These are phyloP conservation scores for Pimpla rufipes DNA, from an alignment of 2,888 invertebrate species.

Conservation along the genomic window DNA sequence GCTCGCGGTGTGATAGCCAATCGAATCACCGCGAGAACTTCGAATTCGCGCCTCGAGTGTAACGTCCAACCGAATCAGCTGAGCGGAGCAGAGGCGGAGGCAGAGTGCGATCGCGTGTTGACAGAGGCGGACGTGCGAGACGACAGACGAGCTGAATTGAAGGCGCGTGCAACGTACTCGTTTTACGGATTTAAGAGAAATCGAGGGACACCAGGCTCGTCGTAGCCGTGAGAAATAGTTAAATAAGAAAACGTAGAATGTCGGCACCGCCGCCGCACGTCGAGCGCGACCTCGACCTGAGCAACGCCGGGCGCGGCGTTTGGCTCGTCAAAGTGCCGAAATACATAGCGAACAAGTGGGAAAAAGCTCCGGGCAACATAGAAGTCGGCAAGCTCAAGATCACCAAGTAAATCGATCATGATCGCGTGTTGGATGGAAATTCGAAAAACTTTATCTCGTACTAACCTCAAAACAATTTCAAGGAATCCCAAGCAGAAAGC, in stretches of 20 bases:
- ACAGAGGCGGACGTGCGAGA: no score
- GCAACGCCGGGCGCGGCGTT: conserved; percentile 95
- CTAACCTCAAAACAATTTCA: conserved; percentile 24
- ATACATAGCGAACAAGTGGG: conserved; percentile 98
- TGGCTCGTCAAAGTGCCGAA: conserved; percentile 99
- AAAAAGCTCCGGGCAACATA: conserved; percentile 95
- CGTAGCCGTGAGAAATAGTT: neutral
- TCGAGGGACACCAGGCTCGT: neutral
- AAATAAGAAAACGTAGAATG: conserved; percentile 75
- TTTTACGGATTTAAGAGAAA: neutral
- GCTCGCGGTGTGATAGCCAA: no score
- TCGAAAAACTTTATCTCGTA: no score
- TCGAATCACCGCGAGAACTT: no score
- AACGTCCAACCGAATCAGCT: no score
- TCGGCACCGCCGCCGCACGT: conserved; percentile 86
- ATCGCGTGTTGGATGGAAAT: no score
- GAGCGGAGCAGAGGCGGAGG: no score
- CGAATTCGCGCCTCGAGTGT: no score
- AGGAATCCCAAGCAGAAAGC: conserved; percentile 92
- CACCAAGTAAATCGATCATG: conserved; percentile 88
- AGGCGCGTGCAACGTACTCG: neutral
- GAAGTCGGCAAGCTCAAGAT: conserved; percentile 98
- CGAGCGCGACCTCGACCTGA: conserved; percentile 94
- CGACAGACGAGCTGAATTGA: no score
- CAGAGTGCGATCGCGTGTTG: no score